Evolutionary conservation across 2,797 vertebrate genomes (phyloP).

Genomic region (Rhinogobio ventralis): DNA sequence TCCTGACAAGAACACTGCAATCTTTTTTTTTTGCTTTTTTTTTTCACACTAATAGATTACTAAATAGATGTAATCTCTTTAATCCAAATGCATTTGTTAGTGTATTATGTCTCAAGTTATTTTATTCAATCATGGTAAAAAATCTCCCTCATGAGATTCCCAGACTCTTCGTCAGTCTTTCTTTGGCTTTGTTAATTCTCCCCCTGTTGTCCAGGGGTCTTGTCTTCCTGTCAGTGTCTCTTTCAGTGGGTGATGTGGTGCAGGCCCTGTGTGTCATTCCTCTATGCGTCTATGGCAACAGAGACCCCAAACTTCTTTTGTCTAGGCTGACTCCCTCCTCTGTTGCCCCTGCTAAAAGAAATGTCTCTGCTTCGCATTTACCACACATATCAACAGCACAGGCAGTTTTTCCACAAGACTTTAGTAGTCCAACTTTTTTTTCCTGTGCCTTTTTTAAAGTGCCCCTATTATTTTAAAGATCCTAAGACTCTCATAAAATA

Average conservation of each 20-base stretch:
- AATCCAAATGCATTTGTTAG: not conserved
- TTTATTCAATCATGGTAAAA: conserved; percentile 21
- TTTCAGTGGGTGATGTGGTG: conserved; percentile 58
- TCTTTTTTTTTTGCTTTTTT: conserved; percentile 20
- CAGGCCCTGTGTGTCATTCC: conserved; percentile 71
- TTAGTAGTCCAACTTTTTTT: not conserved
- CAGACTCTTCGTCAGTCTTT: not conserved
- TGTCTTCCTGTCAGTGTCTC: conserved; percentile 59
- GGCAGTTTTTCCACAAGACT: conserved; percentile 4
- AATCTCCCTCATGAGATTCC: conserved; percentile 33
- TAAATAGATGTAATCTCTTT: conserved; percentile 12
- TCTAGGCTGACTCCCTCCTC: conserved; percentile 6
- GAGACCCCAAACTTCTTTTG: conserved; percentile 39
- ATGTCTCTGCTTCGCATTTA: conserved; percentile 5
- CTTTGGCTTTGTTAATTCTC: conserved; percentile 35
- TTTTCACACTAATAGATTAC: conserved; percentile 63
- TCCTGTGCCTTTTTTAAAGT: not conserved
- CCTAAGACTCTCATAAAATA: too few relatives aligned
- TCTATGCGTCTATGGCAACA: conserved; percentile 70
- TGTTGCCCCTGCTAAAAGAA: conserved; percentile 32
- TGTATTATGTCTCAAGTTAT: not conserved
- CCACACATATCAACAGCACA: conserved; percentile 4
- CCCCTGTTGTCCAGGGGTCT: conserved; percentile 33
- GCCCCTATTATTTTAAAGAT: not conserved
- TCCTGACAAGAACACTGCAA: conserved; percentile 58